phyloP scores from a whole-genome alignment of 1,140 invertebrate genomes.

The Drosophila sp. region DNA sequence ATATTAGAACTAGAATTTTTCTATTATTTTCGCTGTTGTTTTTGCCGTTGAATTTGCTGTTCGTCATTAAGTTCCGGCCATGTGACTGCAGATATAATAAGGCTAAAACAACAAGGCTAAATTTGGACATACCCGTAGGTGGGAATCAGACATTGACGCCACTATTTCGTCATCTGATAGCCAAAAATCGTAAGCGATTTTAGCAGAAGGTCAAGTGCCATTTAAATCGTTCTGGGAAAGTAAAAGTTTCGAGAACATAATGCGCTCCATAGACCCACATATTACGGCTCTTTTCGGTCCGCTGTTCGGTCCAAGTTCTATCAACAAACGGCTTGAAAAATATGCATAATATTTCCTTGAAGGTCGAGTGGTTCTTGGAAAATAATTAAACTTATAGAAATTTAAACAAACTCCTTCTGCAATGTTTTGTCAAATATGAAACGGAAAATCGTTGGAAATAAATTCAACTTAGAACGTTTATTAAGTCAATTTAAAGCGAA shows the following conservation, averaged over 20 bases:
- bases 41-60: constrained; percentile 4
- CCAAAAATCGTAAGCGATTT: constrained; percentile 1
- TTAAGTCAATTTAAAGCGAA: too few species aligned
- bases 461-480: not conserved
- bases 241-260: constrained; percentile 6
- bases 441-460: not conserved
- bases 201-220: constrained; percentile 15
- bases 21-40: not conserved
- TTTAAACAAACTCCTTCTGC: not conserved
- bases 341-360: not conserved
- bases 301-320: not conserved
- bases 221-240: not conserved
- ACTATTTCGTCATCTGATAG: constrained; percentile 21
- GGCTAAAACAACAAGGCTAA: constrained; percentile 40
- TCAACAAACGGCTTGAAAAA: too few species aligned
- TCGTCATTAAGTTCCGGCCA: constrained; percentile 54
- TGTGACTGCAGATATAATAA: constrained; percentile 55
- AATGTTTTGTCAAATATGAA: too few species aligned
- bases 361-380: not conserved
- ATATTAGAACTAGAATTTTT: constrained; percentile 11
- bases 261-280: not conserved
- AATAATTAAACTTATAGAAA: not conserved
- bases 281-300: not conserved
- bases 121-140: constrained; percentile 13
- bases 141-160: constrained; percentile 19